These are phyloP conservation scores for Dolomedes plantarius DNA, from an alignment of 2,888 invertebrate species.

Conservation along the genomic window DNA sequence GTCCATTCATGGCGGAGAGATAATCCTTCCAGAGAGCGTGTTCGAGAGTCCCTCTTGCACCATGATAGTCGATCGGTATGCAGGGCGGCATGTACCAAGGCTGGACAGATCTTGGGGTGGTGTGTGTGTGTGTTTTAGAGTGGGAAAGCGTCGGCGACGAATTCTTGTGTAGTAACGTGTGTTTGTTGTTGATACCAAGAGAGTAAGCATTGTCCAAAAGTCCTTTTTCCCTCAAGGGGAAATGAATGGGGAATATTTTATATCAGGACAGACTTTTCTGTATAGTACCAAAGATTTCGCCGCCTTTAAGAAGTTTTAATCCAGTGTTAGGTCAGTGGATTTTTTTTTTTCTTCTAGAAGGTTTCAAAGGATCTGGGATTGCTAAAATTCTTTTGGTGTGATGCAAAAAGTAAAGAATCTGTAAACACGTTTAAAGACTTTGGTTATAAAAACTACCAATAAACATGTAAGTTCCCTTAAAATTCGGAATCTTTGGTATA, in stretches of 20 bases:
- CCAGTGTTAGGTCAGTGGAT: not conserved
- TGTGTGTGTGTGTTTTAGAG: too few relatives aligned
- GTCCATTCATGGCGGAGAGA: slow-evolving; percentile 26
- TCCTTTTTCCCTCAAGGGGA: not conserved
- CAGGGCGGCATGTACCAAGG: not conserved
- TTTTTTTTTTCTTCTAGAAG: too few relatives aligned
- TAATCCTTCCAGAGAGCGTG: slow-evolving; percentile 38
- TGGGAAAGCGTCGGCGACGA: too few relatives aligned
- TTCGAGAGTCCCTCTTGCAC: not conserved
- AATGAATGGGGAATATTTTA: not conserved
- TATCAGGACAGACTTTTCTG: not conserved
- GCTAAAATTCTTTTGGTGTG: too few relatives aligned
- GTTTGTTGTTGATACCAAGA: slow-evolving; percentile 12
- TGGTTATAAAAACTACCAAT: too few relatives aligned
- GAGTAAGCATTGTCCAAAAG: not conserved
- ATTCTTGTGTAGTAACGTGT: not conserved
- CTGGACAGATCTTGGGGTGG: too few relatives aligned
- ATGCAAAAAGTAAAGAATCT: too few relatives aligned
- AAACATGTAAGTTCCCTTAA: too few relatives aligned
- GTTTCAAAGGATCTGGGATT: too few relatives aligned
- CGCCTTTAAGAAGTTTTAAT: not conserved
- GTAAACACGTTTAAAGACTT: too few relatives aligned
- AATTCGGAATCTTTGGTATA: too few relatives aligned
- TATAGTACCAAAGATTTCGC: not conserved
- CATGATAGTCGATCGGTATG: slow-evolving; percentile 30